Evolutionary conservation across 35 echinoderm and acorn worm genomes (phyloP), one percentile per base, ranked within the genome.

Genomic region (Heliocidaris erythrogramma): DNA sequence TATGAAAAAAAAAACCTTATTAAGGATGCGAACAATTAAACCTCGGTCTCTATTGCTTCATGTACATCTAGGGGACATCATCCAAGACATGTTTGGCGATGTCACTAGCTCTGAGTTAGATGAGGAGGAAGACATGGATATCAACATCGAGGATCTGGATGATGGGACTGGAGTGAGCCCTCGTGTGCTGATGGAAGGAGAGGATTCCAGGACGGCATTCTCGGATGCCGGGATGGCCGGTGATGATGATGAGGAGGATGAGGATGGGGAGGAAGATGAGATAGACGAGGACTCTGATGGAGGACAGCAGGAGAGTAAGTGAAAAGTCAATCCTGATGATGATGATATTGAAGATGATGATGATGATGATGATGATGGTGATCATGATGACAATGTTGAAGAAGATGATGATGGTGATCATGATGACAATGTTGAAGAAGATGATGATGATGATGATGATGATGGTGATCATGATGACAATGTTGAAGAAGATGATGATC

Each of bases 61-160:
- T 92, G 42, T 92, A 27, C 31, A 30, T 8, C 59, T 32, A 95
- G 96, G 96, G 12, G 97, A 99, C 87, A 95, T 97, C 50, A 86
- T 97, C n/a, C 93, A 94, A 13, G 94, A 96, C 49, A 97, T 99
- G 60, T 69, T 69, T 16, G 97, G 95, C 30, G 98, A 99, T 32
- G 95, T 99, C 48, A 97, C 95, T 92, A 97, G 97, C 95, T 97
- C 98, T 60, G 96, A 98, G 29, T 24, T 69, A 21, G 61, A 98
- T 12, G 97, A 98, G 14, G 96, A 97, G 31, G 95, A 95, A 5
- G 94, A 95, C 47, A 94, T 95, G 85, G 94, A 91, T 47, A 94
- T 95, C 85, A 97, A 95, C 47, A 97, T 95, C 18, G 92, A 95
- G 60, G 95, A 97, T 86, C 94, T 98, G 60, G 93, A 95, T 48